Conservation (phyloP, 2,797 vertebrate species). For the Malacoraja senta region DNA sequence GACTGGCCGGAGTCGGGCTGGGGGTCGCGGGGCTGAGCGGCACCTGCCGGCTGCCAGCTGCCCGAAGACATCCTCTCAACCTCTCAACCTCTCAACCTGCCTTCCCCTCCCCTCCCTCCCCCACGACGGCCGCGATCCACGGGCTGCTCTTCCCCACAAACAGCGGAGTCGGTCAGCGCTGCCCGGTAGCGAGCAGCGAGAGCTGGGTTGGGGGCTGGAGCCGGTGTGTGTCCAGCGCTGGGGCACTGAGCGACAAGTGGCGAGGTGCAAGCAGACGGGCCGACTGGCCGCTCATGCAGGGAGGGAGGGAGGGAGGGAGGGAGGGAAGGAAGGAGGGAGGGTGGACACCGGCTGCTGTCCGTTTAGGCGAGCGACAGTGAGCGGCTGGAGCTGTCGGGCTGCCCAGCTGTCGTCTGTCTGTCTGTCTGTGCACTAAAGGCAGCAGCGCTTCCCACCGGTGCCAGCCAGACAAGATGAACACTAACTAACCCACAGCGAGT, state of each 20-base stretch:
- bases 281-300: background rate
- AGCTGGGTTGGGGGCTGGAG: background rate
- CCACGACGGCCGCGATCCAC: no score
- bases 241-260: background rate
- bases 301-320: background rate
- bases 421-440: background rate
- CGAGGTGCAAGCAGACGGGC: background rate
- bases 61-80: background rate
- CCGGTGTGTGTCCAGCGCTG: background rate
- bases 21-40: background rate
- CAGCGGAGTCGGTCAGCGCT: no score
- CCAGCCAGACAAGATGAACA: background rate
- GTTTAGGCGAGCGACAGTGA: no score
- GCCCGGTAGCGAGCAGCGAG: background rate
- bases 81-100: background rate
- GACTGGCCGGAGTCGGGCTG: slow-evolving; percentile 50
- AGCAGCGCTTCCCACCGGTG: background rate
- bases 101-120: background rate
- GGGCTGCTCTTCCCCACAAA: no score
- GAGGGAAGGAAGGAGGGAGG: background rate
- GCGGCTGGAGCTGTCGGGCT: background rate
- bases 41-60: background rate
- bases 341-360: background rate
- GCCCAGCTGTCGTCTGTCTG: background rate
- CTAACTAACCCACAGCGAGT: background rate